These are phyloP conservation scores for Patella ulyssiponensis DNA, from an alignment of 2,888 invertebrate genomes.

Conservation along the genomic window DNA sequence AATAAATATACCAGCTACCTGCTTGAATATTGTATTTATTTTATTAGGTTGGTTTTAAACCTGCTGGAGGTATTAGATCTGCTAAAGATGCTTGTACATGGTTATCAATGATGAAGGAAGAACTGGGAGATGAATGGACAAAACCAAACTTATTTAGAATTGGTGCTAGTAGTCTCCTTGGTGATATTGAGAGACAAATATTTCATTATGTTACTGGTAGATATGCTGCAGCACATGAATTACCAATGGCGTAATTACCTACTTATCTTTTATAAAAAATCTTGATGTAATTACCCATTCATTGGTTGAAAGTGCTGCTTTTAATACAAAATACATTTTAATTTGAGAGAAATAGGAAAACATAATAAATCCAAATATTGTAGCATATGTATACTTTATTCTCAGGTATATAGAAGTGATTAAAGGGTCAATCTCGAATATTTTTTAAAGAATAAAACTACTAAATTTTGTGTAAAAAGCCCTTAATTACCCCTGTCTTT, in stretches of 20 bases:
- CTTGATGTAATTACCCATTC: neutral
- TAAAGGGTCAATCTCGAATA: no score
- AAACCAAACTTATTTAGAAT: constrained; percentile 86
- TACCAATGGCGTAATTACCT: constrained; percentile 65
- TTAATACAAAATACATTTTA: neutral
- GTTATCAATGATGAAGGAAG: constrained; percentile 86
- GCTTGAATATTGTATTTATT: constrained; percentile 11
- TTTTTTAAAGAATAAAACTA: no score
- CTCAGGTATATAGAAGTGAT: no score
- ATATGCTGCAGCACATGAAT: constrained; percentile 68
- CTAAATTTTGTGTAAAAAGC: no score
- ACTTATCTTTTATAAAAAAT: neutral
- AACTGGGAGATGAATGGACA: constrained; percentile 91
- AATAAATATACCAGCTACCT: neutral
- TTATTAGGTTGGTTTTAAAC: constrained; percentile 92
- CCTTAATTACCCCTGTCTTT: no score
- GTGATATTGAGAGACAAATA: constrained; percentile 79
- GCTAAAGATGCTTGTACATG: constrained; percentile 88
- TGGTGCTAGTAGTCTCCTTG: constrained; percentile 92
- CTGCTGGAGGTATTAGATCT: constrained; percentile 95
- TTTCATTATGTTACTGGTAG: constrained; percentile 70
- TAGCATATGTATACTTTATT: no score
- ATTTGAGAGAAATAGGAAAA: neutral
- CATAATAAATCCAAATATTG: no score
- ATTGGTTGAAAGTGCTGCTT: neutral